Percentiles rank a stretch among this genome's conserved stretches.
Conservation (phyloP, 1,140 invertebrate species). For the Brachionus paranguensis region DNA sequence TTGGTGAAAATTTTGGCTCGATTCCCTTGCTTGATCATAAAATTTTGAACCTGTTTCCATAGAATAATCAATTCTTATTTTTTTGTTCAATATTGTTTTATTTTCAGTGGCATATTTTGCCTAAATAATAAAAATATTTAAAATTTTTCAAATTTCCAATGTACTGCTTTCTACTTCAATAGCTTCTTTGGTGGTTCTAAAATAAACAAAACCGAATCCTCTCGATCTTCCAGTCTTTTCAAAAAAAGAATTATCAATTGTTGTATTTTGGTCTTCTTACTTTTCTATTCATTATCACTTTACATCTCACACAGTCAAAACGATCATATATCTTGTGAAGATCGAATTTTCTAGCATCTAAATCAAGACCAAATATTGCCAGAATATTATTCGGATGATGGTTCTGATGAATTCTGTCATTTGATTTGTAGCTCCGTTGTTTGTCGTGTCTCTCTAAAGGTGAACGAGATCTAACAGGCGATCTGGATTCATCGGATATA, state of each 20-base stretch:
- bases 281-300: not conserved
- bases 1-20: not conserved
- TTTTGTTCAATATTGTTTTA: not conserved
- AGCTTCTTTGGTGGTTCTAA: not conserved
- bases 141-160: not conserved
- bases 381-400: not conserved
- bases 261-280: not conserved
- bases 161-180: not conserved
- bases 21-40: not conserved
- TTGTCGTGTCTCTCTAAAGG: not conserved
- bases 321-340: not conserved
- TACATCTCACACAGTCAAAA: not conserved
- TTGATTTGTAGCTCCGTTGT: not conserved
- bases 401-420: not conserved
- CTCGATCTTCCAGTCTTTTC: not conserved
- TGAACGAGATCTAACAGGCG: not conserved
- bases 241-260: not conserved
- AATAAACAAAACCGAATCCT: conserved; percentile 24
- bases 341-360: not conserved
- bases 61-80: conserved; percentile 21
- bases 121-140: not conserved
- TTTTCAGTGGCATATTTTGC: not conserved
- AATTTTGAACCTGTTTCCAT: not conserved
- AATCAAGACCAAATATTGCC: conserved; percentile 8
- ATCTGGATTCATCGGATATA: not conserved